A percentile compares a stretch with the other conserved stretches of the same genome.
Conservation (phyloP, 2,888 invertebrate genomes). For the Noctua comes region DNA sequence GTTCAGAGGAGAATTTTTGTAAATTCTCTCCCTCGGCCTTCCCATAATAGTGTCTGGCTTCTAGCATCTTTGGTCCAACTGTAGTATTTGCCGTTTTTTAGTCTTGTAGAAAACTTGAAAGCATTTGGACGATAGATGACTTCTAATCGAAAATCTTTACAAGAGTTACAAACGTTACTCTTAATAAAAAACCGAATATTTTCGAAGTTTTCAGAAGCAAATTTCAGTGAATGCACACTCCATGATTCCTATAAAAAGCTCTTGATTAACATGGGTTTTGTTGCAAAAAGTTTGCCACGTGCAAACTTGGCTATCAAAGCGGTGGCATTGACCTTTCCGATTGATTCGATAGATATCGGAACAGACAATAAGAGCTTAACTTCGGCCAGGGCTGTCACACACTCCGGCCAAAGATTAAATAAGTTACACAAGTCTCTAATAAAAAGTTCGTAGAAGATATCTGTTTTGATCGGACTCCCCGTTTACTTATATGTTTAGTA, state of each 20-base stretch:
- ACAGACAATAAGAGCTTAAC: slow-evolving; percentile 67
- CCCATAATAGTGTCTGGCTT: no score
- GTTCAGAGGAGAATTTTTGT: no score
- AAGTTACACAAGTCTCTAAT: slow-evolving; percentile 46
- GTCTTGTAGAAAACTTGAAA: not conserved
- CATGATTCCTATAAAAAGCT: slow-evolving; percentile 58
- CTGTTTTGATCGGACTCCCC: slow-evolving; percentile 41
- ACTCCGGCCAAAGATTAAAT: slow-evolving; percentile 49
- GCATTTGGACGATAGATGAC: not conserved
- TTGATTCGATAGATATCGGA: slow-evolving; percentile 73
- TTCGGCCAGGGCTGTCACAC: slow-evolving; percentile 58
- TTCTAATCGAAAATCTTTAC: slow-evolving; percentile 25
- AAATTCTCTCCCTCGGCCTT: no score
- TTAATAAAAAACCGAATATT: slow-evolving; percentile 44
- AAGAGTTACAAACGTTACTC: slow-evolving; percentile 3
- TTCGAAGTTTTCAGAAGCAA: slow-evolving; percentile 48
- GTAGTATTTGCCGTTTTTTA: no score
- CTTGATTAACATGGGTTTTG: slow-evolving; percentile 65
- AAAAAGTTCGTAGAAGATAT: slow-evolving; percentile 49
- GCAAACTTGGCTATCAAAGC: slow-evolving; percentile 70
- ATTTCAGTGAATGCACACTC: slow-evolving; percentile 39
- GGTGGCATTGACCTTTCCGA: slow-evolving; percentile 71
- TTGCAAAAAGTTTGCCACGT: slow-evolving; percentile 69
- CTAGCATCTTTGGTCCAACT: no score
- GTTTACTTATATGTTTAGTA: slow-evolving; percentile 53